These are phyloP conservation scores for Bombus cullumanus DNA, from an alignment of 1,140 invertebrate species.

Conservation along the genomic window DNA sequence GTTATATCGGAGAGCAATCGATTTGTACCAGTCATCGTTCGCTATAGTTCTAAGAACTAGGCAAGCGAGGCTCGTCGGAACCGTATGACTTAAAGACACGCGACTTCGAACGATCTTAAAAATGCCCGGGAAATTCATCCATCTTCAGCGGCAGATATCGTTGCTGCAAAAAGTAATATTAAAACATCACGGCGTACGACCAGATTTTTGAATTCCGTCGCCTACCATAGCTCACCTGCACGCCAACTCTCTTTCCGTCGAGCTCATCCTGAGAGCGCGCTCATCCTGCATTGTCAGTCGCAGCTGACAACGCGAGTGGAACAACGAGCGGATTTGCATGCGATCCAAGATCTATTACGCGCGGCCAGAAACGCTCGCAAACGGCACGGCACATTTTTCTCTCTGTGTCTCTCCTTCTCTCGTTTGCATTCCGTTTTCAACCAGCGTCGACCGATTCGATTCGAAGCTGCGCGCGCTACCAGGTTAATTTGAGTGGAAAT, in stretches of 20 bases:
- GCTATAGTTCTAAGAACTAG: not conserved
- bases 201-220: not conserved
- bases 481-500: slow-evolving; percentile 24
- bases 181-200: not conserved
- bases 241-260: not conserved
- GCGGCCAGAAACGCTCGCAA: not conserved
- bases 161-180: not conserved
- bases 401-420: not conserved
- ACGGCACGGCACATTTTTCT: not conserved
- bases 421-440: slow-evolving; percentile 3
- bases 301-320: slow-evolving; percentile 58
- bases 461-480: not conserved
- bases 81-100: too few relatives aligned
- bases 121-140: too few relatives aligned
- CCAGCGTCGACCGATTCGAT: slow-evolving; percentile 5
- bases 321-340: slow-evolving; percentile 55
- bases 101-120: too few relatives aligned
- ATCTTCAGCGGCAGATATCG: too few relatives aligned
- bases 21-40: not conserved
- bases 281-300: slow-evolving; percentile 54
- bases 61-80: not conserved
- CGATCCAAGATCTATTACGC: slow-evolving; percentile 57
- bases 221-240: not conserved
- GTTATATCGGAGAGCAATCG: slow-evolving; percentile 7
- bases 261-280: slow-evolving; percentile 39